A percentile compares a stretch with the other conserved stretches of the same genome.
Conservation (phyloP, 2,888 invertebrate genomes). For the Gymnosoma rotundatum region DNA sequence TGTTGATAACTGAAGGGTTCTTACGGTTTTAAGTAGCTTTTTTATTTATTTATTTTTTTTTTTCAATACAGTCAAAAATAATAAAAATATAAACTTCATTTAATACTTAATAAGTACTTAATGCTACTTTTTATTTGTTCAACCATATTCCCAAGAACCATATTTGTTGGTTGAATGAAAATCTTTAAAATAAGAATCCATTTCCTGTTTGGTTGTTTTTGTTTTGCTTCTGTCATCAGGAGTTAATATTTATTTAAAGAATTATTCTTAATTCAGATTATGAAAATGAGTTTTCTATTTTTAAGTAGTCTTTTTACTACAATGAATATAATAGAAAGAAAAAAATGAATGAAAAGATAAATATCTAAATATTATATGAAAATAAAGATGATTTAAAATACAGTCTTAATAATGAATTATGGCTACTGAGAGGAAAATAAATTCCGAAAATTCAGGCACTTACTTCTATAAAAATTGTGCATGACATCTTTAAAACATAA, state of each 20-base stretch:
- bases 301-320: conserved; percentile 33
- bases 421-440: no score
- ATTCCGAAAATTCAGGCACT: no score
- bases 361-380: background rate
- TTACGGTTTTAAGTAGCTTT: conserved; percentile 45
- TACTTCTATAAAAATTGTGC: no score
- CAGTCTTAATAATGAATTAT: no score
- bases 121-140: conserved; percentile 9
- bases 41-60: background rate
- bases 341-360: background rate
- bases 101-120: conserved; percentile 32
- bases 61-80: conserved; percentile 4
- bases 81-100: conserved; percentile 36
- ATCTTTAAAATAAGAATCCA: conserved; percentile 1
- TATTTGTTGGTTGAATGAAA: conserved; percentile 27
- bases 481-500: no score
- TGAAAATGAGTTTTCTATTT: conserved; percentile 57
- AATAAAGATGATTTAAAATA: background rate
- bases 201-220: conserved; percentile 2
- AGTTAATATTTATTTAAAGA: conserved; percentile 50
- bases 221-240: conserved; percentile 18
- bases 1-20: conserved; percentile 54
- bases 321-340: background rate
- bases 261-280: conserved; percentile 55
- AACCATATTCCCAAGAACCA: conserved; percentile 27